phyloP scores from a whole-genome alignment of 2,113 vertebrate species.

The Petrocephalus microphthalmus region DNA sequence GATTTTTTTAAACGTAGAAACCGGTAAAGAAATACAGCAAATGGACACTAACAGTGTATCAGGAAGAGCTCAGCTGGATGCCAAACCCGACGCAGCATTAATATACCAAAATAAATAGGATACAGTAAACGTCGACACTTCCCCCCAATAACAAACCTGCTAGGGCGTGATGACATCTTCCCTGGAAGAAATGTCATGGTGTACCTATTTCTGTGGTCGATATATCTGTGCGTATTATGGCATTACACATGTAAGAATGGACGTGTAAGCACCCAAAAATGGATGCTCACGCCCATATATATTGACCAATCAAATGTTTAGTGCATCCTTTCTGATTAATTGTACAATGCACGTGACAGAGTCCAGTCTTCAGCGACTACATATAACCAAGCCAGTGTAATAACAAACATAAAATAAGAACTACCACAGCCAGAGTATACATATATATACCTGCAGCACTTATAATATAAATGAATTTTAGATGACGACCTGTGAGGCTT shows the following conservation, averaged over 20 bases:
- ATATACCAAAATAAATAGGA: too few relatives aligned
- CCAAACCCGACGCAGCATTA: too few relatives aligned
- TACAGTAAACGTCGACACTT: not conserved
- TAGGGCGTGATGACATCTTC: not conserved
- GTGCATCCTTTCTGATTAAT: not conserved
- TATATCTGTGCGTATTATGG: not conserved
- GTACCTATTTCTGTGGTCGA: not conserved
- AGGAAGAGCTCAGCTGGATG: too few relatives aligned
- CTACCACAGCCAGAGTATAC: not conserved
- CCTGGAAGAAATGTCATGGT: not conserved
- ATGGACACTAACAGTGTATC: too few relatives aligned
- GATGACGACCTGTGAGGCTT: not conserved
- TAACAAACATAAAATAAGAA: not conserved
- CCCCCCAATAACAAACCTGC: not conserved
- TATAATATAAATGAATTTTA: not conserved
- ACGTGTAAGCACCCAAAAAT: not conserved
- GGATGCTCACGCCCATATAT: not conserved
- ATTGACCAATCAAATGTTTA: not conserved
- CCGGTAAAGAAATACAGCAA: too few relatives aligned
- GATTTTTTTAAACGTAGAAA: too few relatives aligned
- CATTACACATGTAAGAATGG: not conserved
- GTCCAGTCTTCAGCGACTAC: not conserved
- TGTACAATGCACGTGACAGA: not conserved
- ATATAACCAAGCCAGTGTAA: not conserved
- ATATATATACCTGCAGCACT: not conserved